Evolutionary conservation across 2,888 invertebrate species (phyloP).

Genomic region (Zonitis immaculata): DNA sequence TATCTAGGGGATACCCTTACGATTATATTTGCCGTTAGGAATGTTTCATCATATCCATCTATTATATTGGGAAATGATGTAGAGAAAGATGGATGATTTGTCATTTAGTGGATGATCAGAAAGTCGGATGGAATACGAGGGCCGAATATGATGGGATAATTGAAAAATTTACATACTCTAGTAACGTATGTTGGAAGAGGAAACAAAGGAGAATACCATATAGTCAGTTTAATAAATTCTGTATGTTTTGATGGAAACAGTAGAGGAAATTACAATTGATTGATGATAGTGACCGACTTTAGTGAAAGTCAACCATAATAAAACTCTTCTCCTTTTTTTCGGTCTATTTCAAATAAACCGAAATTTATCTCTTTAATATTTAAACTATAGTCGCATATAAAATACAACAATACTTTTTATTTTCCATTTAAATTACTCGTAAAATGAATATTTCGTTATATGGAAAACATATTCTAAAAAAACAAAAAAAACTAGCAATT

Average conservation of each 20-base stretch:
- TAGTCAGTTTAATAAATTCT: no score
- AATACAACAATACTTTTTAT: background rate
- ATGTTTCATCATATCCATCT: constrained; percentile 9
- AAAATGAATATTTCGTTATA: background rate
- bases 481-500: no score
- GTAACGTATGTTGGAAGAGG: background rate
- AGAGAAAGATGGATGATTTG: background rate
- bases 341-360: no score
- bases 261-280: background rate
- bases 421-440: background rate
- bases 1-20: constrained; percentile 12
- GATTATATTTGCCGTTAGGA: constrained; percentile 17
- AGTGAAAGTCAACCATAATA: background rate
- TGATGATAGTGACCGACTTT: background rate
- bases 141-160: constrained; percentile 6
- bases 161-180: constrained; percentile 18
- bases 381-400: no score
- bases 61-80: background rate
- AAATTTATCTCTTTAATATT: no score
- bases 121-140: background rate
- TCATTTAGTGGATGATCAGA: background rate
- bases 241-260: background rate
- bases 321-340: background rate
- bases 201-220: no score
- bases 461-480: background rate